Evolutionary conservation across 2,797 vertebrate species (phyloP), one percentile per base, ranked within the genome.

Genomic region (Chelmon rostratus): DNA sequence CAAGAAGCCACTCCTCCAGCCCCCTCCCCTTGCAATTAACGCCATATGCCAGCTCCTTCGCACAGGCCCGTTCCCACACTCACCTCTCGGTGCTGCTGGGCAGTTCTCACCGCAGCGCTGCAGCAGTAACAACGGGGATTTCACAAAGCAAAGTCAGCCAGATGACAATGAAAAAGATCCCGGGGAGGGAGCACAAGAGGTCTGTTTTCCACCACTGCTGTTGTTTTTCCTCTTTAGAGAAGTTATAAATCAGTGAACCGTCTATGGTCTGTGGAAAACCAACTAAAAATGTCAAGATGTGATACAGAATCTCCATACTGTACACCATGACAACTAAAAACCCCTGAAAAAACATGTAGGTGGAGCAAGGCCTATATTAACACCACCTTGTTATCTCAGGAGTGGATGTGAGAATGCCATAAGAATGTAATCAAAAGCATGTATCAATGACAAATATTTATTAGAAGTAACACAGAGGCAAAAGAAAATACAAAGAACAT

Each of bases 391-490:
- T n/a, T 18, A 38, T 31, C 25, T 70, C 23, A 23, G 25, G 23
- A 35, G 21, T 49, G 33, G 6, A 42, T 42, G 37, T 13, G 37
- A 59, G 23, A 46, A 79, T 2, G n/a, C 15, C 31, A 40, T 61
- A 44, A 35, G 25, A 35, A 75, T 19, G 3, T 23, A 8, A 71
- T 33, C 1, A 47, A 69, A 64, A 76, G 28, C 28, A 67, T 38
- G 38, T 68, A 64, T 89, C 40, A 69, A 56, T 63, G 80, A 63
- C 64, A 82, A 73, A 83, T 28, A 79, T 94, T 92, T 92, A 93
- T 92, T 93, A 38, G 11, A 70, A 54, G 50, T 53, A 74, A 85
- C 57, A 83, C 3, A 71, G 13, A 50, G 83, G 79, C 25, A 62
- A 72, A 73, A 59, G 7, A 69, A 46, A 76, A 78, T n/a, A 7